Percentiles rank a stretch among this genome's conserved stretches.
These are phyloP conservation scores for Ommatoiulus sabulosus DNA, from an alignment of 2,888 invertebrate genomes.

Conservation along the genomic window DNA sequence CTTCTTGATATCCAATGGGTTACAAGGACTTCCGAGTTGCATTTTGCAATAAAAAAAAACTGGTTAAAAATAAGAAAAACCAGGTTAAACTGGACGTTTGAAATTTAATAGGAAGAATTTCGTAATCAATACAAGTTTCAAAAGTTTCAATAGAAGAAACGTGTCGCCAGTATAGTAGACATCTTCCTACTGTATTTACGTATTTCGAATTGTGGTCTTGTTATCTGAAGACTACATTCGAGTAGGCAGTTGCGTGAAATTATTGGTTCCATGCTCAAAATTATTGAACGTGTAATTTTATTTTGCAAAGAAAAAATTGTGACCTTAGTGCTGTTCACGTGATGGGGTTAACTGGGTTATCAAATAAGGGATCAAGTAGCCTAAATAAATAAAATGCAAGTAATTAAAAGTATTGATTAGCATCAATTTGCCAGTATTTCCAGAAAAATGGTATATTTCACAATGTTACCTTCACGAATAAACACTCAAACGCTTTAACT, in stretches of 20 bases:
- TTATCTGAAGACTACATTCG: too few species aligned
- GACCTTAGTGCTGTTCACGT: background rate
- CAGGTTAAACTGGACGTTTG: constrained; percentile 5
- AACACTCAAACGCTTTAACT: too few species aligned
- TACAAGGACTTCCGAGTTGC: background rate
- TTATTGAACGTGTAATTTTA: background rate
- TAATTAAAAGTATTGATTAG: background rate
- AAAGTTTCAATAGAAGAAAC: background rate
- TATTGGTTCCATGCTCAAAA: too few species aligned
- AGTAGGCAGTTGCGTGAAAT: too few species aligned
- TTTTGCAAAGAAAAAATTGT: background rate
- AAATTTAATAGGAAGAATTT: constrained; percentile 3
- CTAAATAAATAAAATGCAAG: background rate
- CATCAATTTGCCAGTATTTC: too few species aligned
- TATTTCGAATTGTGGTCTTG: too few species aligned
- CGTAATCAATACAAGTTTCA: constrained; percentile 19
- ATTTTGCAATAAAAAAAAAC: constrained; percentile 9
- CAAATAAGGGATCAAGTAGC: background rate
- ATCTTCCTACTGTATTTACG: background rate
- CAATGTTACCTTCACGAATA: too few species aligned
- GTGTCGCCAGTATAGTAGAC: background rate
- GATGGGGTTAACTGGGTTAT: background rate
- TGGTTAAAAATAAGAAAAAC: background rate
- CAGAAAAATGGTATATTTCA: too few species aligned
- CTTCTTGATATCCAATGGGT: background rate